A percentile compares a stretch with the other conserved stretches of the same genome.
phyloP scores from a whole-genome alignment of 2,888 invertebrate species.

The Acleris holmiana region DNA sequence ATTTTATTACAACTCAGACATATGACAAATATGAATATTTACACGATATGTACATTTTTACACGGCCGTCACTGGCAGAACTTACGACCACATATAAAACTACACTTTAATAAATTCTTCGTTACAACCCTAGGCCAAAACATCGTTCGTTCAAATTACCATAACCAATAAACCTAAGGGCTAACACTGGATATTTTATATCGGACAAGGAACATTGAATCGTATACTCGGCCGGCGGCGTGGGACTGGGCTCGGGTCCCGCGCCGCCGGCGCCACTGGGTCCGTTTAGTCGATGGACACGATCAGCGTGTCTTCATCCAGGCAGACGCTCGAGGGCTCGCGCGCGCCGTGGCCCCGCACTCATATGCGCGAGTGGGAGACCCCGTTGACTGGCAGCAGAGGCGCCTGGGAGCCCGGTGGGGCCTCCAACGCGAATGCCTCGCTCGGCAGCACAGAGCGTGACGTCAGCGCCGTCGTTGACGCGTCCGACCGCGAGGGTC shows the following conservation, averaged over 20 bases:
- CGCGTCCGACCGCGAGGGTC: slow-evolving; percentile 73
- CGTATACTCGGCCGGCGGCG: slow-evolving; percentile 46
- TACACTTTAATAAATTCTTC: slow-evolving; percentile 80
- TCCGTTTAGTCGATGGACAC: slow-evolving; percentile 68
- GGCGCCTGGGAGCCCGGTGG: slow-evolving; percentile 64
- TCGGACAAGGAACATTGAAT: slow-evolving; percentile 28
- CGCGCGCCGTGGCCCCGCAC: slow-evolving; percentile 63
- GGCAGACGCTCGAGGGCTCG: slow-evolving; percentile 56
- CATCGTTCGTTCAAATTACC: slow-evolving; percentile 44
- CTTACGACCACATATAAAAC: slow-evolving; percentile 70
- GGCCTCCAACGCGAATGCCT: slow-evolving; percentile 66
- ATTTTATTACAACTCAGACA: slow-evolving; percentile 75
- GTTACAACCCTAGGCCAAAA: slow-evolving; percentile 73
- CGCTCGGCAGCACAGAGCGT: slow-evolving; percentile 67
- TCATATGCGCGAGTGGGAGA: slow-evolving; percentile 74
- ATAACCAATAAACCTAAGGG: slow-evolving; percentile 31
- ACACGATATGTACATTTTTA: slow-evolving; percentile 83
- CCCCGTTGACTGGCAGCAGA: slow-evolving; percentile 69
- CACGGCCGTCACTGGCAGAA: slow-evolving; percentile 61
- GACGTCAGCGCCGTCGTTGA: slow-evolving; percentile 81
- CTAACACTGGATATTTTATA: slow-evolving; percentile 20
- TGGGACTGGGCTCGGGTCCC: slow-evolving; percentile 68
- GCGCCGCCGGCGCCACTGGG: slow-evolving; percentile 45
- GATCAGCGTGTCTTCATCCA: slow-evolving; percentile 70
- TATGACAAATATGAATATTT: slow-evolving; percentile 76